Evolutionary conservation across 1,140 invertebrate species (phyloP).

Genomic region (Neoseiulus cucumeris): DNA sequence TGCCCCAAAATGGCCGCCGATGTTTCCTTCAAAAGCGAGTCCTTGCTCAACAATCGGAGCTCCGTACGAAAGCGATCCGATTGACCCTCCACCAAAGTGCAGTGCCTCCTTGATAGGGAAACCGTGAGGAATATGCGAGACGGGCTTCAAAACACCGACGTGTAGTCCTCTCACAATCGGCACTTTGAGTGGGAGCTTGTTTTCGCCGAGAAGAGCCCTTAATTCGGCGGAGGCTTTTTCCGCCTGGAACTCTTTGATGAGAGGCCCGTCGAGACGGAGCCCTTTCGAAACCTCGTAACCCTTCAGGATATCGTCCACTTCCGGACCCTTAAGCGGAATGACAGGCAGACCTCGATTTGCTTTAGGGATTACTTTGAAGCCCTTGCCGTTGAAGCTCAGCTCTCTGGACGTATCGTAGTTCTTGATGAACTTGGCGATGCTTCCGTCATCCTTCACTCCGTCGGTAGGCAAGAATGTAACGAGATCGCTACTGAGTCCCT

Average conservation of each 20-base stretch:
- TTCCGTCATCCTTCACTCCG: constrained; percentile 1
- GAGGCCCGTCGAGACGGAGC: not conserved
- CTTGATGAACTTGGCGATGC: constrained; percentile 9
- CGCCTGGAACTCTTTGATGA: not conserved
- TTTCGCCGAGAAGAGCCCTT: not conserved
- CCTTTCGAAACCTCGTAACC: not conserved
- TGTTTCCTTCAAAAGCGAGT: too few species aligned
- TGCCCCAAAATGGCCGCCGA: not conserved
- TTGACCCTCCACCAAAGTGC: not conserved
- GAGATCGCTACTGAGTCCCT: not conserved
- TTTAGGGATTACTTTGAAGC: not conserved
- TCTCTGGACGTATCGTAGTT: constrained; percentile 1
- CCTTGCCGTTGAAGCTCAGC: constrained; percentile 6
- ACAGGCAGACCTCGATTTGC: not conserved
- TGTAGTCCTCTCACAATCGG: not conserved
- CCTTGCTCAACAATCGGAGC: not conserved
- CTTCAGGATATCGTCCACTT: constrained; percentile 4
- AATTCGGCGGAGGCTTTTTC: not conserved
- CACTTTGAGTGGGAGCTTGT: not conserved
- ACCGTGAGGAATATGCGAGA: not conserved
- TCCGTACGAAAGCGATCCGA: not conserved
- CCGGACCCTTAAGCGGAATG: constrained; percentile 1
- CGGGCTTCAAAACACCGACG: not conserved
- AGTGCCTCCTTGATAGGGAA: not conserved
- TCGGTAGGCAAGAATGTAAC: constrained; percentile 6